phyloP scores from a whole-genome alignment of 2,113 vertebrate genomes.

The Corvus cornix region DNA sequence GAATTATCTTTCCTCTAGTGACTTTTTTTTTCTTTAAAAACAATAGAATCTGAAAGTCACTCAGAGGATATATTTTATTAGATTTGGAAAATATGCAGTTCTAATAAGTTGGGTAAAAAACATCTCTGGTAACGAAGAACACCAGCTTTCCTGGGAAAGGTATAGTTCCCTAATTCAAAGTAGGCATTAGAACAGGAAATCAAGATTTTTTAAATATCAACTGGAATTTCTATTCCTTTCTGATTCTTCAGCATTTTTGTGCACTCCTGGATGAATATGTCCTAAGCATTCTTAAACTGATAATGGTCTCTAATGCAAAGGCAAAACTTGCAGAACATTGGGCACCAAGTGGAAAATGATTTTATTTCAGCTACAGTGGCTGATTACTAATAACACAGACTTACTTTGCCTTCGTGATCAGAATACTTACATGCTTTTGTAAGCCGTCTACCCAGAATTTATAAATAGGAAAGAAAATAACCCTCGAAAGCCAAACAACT shows the following conservation, averaged over 20 bases:
- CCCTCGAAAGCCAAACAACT: slow-evolving; percentile 34
- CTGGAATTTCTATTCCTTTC: background rate
- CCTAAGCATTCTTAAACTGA: background rate
- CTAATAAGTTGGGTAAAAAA: background rate
- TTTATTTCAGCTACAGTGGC: slow-evolving; percentile 19
- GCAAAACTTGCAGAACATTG: slow-evolving; percentile 26
- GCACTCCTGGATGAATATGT: background rate
- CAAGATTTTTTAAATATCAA: background rate
- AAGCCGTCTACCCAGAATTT: slow-evolving; percentile 40
- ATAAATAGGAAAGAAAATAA: slow-evolving; percentile 58
- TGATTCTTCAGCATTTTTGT: background rate
- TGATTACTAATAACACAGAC: slow-evolving; percentile 14
- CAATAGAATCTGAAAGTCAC: background rate
- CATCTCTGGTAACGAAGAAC: background rate
- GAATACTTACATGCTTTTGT: slow-evolving; percentile 30
- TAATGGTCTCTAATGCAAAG: background rate
- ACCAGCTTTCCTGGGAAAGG: background rate
- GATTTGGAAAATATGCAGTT: background rate
- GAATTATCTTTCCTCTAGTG: background rate
- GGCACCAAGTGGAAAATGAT: slow-evolving; percentile 30
- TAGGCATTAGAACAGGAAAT: background rate
- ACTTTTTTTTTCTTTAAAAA: background rate
- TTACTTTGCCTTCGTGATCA: slow-evolving; percentile 12
- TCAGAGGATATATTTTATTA: background rate
- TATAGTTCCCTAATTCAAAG: background rate